Conservation (phyloP, 1,140 invertebrate species). For the Melanaphis sacchari region DNA sequence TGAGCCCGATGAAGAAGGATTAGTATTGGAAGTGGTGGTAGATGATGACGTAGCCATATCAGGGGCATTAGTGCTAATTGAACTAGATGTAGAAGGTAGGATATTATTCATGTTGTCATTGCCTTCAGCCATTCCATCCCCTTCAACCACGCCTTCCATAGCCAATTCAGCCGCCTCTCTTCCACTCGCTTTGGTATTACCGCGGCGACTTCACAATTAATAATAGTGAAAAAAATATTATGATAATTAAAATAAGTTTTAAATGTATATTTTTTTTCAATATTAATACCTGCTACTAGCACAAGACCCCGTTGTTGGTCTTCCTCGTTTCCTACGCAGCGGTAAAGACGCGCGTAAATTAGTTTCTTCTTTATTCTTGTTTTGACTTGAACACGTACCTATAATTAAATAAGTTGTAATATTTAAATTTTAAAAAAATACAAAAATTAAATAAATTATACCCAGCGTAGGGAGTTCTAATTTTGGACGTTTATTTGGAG, state of each 20-base stretch:
- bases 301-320: slow-evolving; percentile 76
- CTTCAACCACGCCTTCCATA: slow-evolving; percentile 54
- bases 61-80: slow-evolving; percentile 27
- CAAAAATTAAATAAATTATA: not conserved
- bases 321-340: slow-evolving; percentile 60
- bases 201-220: slow-evolving; percentile 66
- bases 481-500: slow-evolving; percentile 48
- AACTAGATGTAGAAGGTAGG: slow-evolving; percentile 49
- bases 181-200: slow-evolving; percentile 55
- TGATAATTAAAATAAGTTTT: not conserved
- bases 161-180: slow-evolving; percentile 30
- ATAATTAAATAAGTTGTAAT: not conserved
- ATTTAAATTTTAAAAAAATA: not conserved
- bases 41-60: slow-evolving; percentile 45
- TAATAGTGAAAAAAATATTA: not conserved
- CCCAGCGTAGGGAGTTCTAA: slow-evolving; percentile 53
- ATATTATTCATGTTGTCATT: slow-evolving; percentile 38
- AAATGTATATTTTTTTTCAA: not conserved
- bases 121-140: slow-evolving; percentile 47
- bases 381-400: slow-evolving; percentile 55
- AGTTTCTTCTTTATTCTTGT: slow-evolving; percentile 37
- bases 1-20: slow-evolving; percentile 52
- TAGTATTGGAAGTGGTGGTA: not conserved
- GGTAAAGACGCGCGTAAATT: slow-evolving; percentile 59
- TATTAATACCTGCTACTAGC: slow-evolving; percentile 72